phyloP scores from a whole-genome alignment of 2,888 invertebrate genomes.

The Amphipyra tragopoginis region DNA sequence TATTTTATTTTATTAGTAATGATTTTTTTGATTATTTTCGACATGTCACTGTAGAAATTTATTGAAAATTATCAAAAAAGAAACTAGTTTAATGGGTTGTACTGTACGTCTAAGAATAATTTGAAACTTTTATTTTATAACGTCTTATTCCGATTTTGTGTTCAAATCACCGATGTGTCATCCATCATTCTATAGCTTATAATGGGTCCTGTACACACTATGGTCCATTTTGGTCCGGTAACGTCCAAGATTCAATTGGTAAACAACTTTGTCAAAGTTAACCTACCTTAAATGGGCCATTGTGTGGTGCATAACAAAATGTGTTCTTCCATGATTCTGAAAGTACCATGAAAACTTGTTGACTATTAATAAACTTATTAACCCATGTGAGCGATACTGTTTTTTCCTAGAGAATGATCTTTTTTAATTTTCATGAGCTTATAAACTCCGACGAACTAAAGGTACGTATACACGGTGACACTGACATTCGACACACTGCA shows the following conservation, averaged over 20 bases:
- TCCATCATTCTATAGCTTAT: conserved; percentile 25
- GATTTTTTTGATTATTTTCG: conserved; percentile 44
- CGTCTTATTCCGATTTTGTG: conserved; percentile 65
- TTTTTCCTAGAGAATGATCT: conserved; percentile 42
- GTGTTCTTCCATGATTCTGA: conserved; percentile 58
- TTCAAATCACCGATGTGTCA: conserved; percentile 58
- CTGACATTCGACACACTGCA: no score
- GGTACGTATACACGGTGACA: no score
- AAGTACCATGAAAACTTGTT: conserved; percentile 66
- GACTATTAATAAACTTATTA: conserved; percentile 64
- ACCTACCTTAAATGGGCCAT: not conserved
- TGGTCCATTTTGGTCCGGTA: not conserved
- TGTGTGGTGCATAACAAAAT: conserved; percentile 32
- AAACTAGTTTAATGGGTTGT: conserved; percentile 49
- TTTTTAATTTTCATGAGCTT: conserved; percentile 43
- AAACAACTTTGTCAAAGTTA: not conserved
- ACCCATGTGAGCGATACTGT: conserved; percentile 50
- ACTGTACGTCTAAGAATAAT: conserved; percentile 37
- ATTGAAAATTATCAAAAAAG: conserved; percentile 48
- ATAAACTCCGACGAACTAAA: conserved; percentile 11
- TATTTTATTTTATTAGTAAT: conserved; percentile 7
- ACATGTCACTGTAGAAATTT: conserved; percentile 32
- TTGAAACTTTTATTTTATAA: conserved; percentile 29
- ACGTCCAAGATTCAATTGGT: not conserved
- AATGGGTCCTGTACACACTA: conserved; percentile 6